These are phyloP conservation scores for Bufo bufo DNA, from an alignment of 2,113 vertebrate species.

Conservation along the genomic window DNA sequence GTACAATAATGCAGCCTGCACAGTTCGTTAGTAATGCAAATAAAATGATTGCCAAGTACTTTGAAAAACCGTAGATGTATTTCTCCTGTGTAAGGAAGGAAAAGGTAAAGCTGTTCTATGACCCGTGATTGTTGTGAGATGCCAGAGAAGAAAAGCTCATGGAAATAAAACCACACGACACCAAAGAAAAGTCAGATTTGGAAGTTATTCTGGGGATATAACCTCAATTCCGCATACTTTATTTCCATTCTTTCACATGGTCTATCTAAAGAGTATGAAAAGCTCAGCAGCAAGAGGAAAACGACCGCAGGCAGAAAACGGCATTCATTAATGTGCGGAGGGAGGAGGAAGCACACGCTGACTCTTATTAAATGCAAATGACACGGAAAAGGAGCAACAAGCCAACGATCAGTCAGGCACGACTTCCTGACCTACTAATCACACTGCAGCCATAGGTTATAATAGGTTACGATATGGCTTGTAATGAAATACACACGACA, in stretches of 20 bases:
- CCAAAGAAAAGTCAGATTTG: background rate
- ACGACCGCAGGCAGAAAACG: background rate
- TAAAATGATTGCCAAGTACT: background rate
- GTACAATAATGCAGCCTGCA: background rate
- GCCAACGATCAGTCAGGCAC: background rate
- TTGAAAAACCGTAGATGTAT: background rate
- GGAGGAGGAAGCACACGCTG: background rate
- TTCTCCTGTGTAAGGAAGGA: slow-evolving; percentile 34
- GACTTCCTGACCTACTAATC: background rate
- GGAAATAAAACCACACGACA: slow-evolving; percentile 17
- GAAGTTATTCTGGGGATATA: background rate
- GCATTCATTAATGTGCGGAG: background rate
- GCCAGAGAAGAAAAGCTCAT: slow-evolving; percentile 25
- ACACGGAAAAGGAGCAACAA: background rate
- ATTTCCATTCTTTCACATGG: background rate
- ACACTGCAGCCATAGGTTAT: background rate
- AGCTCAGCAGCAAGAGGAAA: background rate
- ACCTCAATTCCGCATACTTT: background rate
- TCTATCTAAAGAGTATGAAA: background rate
- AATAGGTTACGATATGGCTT: background rate
- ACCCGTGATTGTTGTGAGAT: slow-evolving; percentile 39
- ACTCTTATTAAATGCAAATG: background rate
- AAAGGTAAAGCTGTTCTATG: slow-evolving; percentile 51
- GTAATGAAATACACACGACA: background rate
- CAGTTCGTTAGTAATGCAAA: background rate